phyloP scores from a whole-genome alignment of 2,888 invertebrate species.

The Ypsolopha scabrella region DNA sequence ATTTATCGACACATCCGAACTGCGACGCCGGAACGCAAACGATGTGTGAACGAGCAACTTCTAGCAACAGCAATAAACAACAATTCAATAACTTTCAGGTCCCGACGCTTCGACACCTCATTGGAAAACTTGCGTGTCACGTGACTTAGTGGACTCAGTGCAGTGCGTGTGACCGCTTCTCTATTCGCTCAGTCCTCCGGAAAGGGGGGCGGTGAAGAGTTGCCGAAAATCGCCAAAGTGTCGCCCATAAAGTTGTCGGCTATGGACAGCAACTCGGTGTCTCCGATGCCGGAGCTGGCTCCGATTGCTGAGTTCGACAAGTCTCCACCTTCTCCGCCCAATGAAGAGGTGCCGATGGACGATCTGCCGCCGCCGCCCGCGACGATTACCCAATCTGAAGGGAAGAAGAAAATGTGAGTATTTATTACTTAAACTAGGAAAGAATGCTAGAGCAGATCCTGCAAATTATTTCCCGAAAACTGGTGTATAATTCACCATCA shows the following conservation, averaged over 20 bases:
- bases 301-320: slow-evolving; percentile 80
- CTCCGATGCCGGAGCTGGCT: slow-evolving; percentile 76
- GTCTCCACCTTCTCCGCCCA: slow-evolving; percentile 75
- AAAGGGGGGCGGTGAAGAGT: slow-evolving; percentile 8
- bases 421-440: background rate
- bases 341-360: slow-evolving; percentile 73
- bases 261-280: slow-evolving; percentile 78
- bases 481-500: too few relatives aligned
- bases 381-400: slow-evolving; percentile 68
- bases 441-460: too few relatives aligned
- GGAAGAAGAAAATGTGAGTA: slow-evolving; percentile 68
- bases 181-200: background rate
- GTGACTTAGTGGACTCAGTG: background rate
- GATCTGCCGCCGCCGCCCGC: slow-evolving; percentile 75
- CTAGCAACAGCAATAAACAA: slow-evolving; percentile 26
- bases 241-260: slow-evolving; percentile 69
- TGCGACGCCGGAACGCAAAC: background rate
- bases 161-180: background rate
- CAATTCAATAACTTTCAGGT: slow-evolving; percentile 37
- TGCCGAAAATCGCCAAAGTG: slow-evolving; percentile 55
- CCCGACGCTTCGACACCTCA: slow-evolving; percentile 21
- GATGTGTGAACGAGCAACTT: slow-evolving; percentile 7
- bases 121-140: slow-evolving; percentile 18
- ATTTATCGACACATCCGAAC: background rate
- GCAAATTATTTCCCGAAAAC: too few relatives aligned